phyloP scores from a whole-genome alignment of 2,797 vertebrate species.

The Scarus forsteni region DNA sequence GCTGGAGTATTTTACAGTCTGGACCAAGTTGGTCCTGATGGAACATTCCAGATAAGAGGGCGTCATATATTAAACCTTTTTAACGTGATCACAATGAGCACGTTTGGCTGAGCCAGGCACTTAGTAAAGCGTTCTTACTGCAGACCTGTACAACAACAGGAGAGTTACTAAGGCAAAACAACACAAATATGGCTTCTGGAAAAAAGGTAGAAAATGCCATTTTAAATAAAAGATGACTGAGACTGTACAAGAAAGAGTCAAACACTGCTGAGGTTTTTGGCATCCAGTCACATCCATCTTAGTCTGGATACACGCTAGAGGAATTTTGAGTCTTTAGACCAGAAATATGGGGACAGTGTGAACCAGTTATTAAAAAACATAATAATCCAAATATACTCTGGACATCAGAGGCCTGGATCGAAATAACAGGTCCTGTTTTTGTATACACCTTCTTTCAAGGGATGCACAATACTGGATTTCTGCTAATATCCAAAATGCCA shows the following conservation, averaged over 20 bases:
- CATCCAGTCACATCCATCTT: not conserved
- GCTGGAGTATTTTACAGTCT: conserved; percentile 49
- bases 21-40: conserved; percentile 3
- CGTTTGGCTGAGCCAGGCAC: conserved; percentile 79
- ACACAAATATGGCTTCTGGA: conserved; percentile 76
- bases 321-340: too few species aligned
- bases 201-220: conserved; percentile 62
- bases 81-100: conserved; percentile 45
- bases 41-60: conserved; percentile 23
- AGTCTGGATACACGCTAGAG: not conserved
- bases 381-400: too few species aligned
- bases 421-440: too few species aligned
- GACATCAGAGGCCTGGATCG: too few species aligned
- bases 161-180: conserved; percentile 69
- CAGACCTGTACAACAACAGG: conserved; percentile 61
- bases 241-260: not conserved
- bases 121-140: conserved; percentile 67
- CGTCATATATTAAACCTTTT: conserved; percentile 28
- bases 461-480: too few species aligned
- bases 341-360: too few species aligned
- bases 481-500: too few species aligned
- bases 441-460: too few species aligned
- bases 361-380: too few species aligned
- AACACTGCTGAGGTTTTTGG: too few species aligned
- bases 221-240: conserved; percentile 56